Conservation (phyloP, 2,797 vertebrate genomes). For the Iguana delicatissima region DNA sequence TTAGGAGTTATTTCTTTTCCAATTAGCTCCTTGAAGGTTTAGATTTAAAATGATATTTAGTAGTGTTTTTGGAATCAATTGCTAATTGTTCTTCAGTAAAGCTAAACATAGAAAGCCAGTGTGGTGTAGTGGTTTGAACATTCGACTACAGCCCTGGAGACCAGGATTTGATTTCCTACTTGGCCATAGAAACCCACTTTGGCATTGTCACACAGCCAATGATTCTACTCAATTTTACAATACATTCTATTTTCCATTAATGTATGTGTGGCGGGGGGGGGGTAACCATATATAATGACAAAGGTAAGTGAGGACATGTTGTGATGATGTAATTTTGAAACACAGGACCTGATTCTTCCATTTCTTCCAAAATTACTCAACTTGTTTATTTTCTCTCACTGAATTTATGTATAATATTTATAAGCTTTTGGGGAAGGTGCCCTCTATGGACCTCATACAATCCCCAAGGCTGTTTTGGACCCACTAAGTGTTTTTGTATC, state of each 20-base stretch:
- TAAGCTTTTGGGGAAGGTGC: too few species aligned
- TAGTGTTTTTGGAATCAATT: conserved; percentile 49
- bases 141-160: too few species aligned
- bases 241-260: conserved; percentile 30
- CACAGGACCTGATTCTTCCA: neutral
- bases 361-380: conserved; percentile 18
- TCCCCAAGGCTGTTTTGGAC: too few species aligned
- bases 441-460: too few species aligned
- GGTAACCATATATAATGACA: conserved; percentile 34
- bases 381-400: conserved; percentile 18
- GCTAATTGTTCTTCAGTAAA: conserved; percentile 55
- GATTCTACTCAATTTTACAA: conserved; percentile 48
- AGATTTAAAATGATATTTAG: conserved; percentile 61
- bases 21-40: conserved; percentile 47
- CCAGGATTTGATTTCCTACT: too few species aligned
- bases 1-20: conserved; percentile 69
- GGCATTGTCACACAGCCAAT: too few species aligned
- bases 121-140: too few species aligned
- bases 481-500: too few species aligned
- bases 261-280: neutral
- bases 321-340: conserved; percentile 30
- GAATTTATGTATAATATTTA: neutral
- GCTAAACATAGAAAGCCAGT: conserved; percentile 41
- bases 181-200: too few species aligned
- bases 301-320: conserved; percentile 40